Evolutionary conservation across 2,113 vertebrate species (phyloP).

Genomic region (Cephalopholis sonnerati): DNA sequence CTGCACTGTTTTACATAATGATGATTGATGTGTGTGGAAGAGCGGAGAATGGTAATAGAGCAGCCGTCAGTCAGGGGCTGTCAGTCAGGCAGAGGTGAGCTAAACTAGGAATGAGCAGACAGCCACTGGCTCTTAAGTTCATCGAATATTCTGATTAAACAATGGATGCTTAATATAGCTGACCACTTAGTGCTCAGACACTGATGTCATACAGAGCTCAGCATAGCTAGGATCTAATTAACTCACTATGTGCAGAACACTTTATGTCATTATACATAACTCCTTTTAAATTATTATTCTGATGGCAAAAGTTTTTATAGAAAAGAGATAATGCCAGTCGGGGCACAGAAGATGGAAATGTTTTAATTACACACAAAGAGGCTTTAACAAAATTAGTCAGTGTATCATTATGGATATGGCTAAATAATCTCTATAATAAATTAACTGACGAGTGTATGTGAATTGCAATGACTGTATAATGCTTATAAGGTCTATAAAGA

Average conservation of each 20-base stretch:
- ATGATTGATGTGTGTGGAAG: constrained; percentile 19
- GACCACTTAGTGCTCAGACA: neutral
- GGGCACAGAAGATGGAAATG: neutral
- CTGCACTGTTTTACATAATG: constrained; percentile 4
- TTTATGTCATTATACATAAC: too few species aligned
- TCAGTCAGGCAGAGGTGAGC: constrained; percentile 20
- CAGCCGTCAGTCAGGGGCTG: neutral
- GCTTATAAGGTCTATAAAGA: too few species aligned
- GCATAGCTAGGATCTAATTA: too few species aligned
- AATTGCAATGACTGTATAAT: too few species aligned
- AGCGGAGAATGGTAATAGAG: neutral
- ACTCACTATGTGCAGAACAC: too few species aligned
- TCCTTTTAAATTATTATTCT: too few species aligned
- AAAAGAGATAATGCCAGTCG: neutral
- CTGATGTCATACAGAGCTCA: neutral
- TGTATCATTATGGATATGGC: neutral
- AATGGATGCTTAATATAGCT: constrained; percentile 10
- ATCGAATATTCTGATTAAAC: constrained; percentile 3
- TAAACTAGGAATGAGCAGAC: neutral
- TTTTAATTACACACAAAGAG: neutral
- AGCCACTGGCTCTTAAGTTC: neutral
- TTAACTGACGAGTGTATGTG: neutral
- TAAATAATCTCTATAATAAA: neutral
- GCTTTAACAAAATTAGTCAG: neutral
- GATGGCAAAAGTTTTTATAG: neutral